A percentile compares a stretch with the other conserved stretches of the same genome.
phyloP scores from a whole-genome alignment of 2,113 vertebrate genomes.

The Gasterosteus nipponicus region DNA sequence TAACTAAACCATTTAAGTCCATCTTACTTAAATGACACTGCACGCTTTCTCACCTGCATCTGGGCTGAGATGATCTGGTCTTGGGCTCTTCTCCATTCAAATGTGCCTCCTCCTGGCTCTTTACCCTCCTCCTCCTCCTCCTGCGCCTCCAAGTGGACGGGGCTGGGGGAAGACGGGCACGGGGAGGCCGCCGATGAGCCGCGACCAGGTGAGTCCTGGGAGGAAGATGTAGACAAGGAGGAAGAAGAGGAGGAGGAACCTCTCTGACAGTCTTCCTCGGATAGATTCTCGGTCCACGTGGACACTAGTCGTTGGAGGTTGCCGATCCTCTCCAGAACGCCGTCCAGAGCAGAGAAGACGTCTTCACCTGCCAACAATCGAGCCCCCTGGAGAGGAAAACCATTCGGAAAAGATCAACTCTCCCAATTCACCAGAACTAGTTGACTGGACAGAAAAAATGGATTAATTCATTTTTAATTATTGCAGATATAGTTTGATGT shows the following conservation, averaged over 20 bases:
- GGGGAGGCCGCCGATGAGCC: conserved; percentile 56
- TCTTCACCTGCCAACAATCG: conserved; percentile 71
- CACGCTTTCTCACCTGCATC: conserved; percentile 76
- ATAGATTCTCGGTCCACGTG: conserved; percentile 84
- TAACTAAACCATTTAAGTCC: background rate
- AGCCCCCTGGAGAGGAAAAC: conserved; percentile 33
- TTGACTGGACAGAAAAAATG: background rate
- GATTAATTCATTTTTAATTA: background rate
- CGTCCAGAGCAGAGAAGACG: conserved; percentile 87
- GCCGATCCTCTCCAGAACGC: conserved; percentile 84
- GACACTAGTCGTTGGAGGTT: conserved; percentile 84
- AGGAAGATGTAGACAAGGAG: conserved; percentile 67
- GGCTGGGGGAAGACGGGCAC: conserved; percentile 75
- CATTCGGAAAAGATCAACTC: background rate
- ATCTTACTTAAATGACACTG: background rate
- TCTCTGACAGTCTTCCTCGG: conserved; percentile 80
- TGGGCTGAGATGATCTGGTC: conserved; percentile 34
- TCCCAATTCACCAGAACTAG: background rate
- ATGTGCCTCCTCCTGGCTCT: conserved; percentile 45
- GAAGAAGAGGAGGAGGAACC: conserved; percentile 77
- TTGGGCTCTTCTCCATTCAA: conserved; percentile 48
- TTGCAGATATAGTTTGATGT: background rate
- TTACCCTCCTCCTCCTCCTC: conserved; percentile 56
- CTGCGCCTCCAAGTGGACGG: conserved; percentile 80
- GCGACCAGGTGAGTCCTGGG: conserved; percentile 68